Base-by-base conservation (phyloP, 64 coral and sea anemone genomes). In the Porites australiensis region DNA sequence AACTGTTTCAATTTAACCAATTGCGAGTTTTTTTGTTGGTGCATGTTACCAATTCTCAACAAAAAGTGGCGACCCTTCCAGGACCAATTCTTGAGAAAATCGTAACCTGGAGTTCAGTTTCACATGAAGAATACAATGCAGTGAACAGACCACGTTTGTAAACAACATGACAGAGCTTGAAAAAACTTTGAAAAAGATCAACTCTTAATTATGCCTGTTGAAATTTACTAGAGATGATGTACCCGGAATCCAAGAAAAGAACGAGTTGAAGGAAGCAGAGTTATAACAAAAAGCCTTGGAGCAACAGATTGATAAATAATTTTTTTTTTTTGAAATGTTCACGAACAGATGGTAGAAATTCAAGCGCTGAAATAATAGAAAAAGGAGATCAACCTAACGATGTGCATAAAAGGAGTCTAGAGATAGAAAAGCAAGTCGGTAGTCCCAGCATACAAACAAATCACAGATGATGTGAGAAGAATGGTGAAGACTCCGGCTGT, bases 301-400 rank as follows among this genome's bases (percentile, higher is more conserved):
- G 12, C 11, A 64, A 13, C 61, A 80, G 50, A 80, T 53, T 49
- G 50, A 80, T 46, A 62, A n/a, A n/a, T n/a, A n/a, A n/a, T n/a
- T n/a, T n/a, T n/a, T n/a, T n/a, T n/a, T n/a, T n/a, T n/a, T n/a
- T n/a, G n/a, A n/a, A n/a, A 50, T 0, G 54, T 77, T 27, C 57
- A 77, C 57, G 27, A 75, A 20, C 67, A 55, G 49, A 88, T 74
- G 61, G 18, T 59, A 50, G 22, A 74, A 88, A 61, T 88, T 50
- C 70, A 89, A 89, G 73, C 27, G 23, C n/a, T 77, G 11, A 74
- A 58, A 14, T n/a, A n/a, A 22, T 89, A 50, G 87, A 89, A 62
- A 60, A 77, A 58, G 77, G 47, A 72, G 54, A 89, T 47, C 23
- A 89, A 59, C 73, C 16, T 16, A 57, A 89, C 54, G 87, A 57